A percentile compares a stretch with the other conserved stretches of the same genome.
Evolutionary conservation across 2,888 invertebrate genomes (phyloP).

Genomic region (Caradrina kadenii): DNA sequence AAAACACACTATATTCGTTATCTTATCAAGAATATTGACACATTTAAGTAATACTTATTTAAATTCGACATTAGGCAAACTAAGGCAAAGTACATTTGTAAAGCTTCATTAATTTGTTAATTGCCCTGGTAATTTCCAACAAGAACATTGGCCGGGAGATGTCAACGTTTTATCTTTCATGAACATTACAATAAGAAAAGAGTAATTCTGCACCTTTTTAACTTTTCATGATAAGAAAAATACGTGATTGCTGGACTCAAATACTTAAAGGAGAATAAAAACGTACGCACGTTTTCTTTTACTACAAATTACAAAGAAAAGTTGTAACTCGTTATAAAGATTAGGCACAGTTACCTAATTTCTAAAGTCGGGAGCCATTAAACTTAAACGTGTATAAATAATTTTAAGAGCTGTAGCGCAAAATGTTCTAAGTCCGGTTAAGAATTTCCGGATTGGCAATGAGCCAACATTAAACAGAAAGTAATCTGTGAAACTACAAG

Average conservation of each 20-base stretch:
- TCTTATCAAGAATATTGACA: neutral
- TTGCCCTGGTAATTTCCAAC: constrained; percentile 36
- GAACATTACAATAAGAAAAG: constrained; percentile 30
- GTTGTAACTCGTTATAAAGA: constrained; percentile 36
- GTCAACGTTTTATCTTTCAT: constrained; percentile 43
- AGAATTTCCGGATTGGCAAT: constrained; percentile 55
- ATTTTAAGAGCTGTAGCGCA: constrained; percentile 36
- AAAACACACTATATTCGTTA: neutral
- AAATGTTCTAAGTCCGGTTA: constrained; percentile 49
- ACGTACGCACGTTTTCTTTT: constrained; percentile 19
- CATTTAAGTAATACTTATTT: neutral
- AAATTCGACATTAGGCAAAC: constrained; percentile 1
- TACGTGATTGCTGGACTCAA: constrained; percentile 29
- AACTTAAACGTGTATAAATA: constrained; percentile 55
- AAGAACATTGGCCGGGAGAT: constrained; percentile 31
- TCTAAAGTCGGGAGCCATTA: constrained; percentile 32
- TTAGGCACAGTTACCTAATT: constrained; percentile 33
- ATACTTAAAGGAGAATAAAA: constrained; percentile 29
- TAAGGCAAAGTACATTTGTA: constrained; percentile 26
- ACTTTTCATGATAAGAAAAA: constrained; percentile 36
- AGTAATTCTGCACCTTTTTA: constrained; percentile 23
- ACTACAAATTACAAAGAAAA: constrained; percentile 20
- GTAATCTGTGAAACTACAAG: constrained; percentile 49
- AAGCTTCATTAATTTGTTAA: constrained; percentile 50
- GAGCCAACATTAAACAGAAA: constrained; percentile 52